Conservation (phyloP, 1,140 invertebrate genomes). For the Colletes gigas region DNA sequence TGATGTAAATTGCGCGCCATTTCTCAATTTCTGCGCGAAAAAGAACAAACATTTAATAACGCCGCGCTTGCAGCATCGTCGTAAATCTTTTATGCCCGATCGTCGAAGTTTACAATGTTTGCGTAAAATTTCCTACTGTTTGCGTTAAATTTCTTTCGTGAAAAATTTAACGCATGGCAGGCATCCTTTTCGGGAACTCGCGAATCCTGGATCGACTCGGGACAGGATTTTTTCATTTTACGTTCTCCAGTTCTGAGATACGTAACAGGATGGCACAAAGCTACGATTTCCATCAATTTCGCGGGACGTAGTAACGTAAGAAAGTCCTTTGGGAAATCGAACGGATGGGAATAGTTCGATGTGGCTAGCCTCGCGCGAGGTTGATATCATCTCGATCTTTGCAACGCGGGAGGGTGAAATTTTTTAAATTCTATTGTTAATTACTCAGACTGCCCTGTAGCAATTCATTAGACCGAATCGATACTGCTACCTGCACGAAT, state of each 20-base stretch:
- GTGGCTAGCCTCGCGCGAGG: neutral
- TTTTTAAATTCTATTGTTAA: neutral
- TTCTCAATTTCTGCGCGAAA: neutral
- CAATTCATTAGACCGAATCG: neutral
- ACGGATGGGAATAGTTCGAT: slow-evolving; percentile 19
- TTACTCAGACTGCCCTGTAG: neutral
- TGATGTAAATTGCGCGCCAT: neutral
- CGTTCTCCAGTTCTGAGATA: too few relatives aligned
- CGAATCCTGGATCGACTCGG: neutral
- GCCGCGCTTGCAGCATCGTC: neutral
- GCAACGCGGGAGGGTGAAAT: neutral
- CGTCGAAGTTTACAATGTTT: too few relatives aligned
- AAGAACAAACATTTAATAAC: neutral
- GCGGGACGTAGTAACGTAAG: neutral
- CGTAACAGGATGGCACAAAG: too few relatives aligned
- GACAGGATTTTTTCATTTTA: neutral
- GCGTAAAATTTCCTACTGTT: too few relatives aligned
- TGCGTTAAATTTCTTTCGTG: too few relatives aligned
- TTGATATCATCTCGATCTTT: neutral
- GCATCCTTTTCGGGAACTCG: too few relatives aligned
- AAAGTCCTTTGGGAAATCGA: slow-evolving; percentile 58
- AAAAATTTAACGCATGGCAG: too few relatives aligned
- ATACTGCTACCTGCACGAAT: neutral
- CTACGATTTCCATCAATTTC: slow-evolving; percentile 15
- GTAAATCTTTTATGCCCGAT: neutral